Evolutionary conservation across 2,888 invertebrate genomes (phyloP).

Genomic region (Ferrisia virgata): DNA sequence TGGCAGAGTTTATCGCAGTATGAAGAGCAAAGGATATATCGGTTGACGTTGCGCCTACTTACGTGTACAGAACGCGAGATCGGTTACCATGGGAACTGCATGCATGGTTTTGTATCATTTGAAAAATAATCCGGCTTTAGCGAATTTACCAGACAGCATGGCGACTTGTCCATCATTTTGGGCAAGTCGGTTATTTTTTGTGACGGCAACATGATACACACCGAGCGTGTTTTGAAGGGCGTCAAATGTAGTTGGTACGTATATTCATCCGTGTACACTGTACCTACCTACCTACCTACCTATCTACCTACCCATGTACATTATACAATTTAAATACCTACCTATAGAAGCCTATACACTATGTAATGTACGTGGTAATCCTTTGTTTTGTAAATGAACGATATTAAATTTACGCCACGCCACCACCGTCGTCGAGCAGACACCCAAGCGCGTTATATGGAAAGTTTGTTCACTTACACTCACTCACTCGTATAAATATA

Average conservation of each 20-base stretch:
- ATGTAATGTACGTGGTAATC: not conserved
- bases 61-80: not conserved
- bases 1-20: not conserved
- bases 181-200: not conserved
- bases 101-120: not conserved
- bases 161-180: slow-evolving; percentile 14
- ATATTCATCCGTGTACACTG: not conserved
- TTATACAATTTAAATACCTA: not conserved
- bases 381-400: slow-evolving; percentile 9
- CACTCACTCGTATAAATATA: too few species aligned
- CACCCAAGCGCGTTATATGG: not conserved
- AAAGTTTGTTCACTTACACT: not conserved
- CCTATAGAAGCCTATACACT: not conserved
- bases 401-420: not conserved
- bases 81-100: not conserved
- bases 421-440: not conserved
- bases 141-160: slow-evolving; percentile 13
- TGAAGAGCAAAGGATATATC: too few species aligned
- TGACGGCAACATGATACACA: not conserved
- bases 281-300: not conserved
- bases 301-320: too few species aligned
- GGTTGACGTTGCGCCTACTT: not conserved
- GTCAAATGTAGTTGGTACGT: too few species aligned
- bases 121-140: slow-evolving; percentile 17
- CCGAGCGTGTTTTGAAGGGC: not conserved